Evolutionary conservation across 2,888 invertebrate species (phyloP).

Genomic region (Agonum fuliginosum): DNA sequence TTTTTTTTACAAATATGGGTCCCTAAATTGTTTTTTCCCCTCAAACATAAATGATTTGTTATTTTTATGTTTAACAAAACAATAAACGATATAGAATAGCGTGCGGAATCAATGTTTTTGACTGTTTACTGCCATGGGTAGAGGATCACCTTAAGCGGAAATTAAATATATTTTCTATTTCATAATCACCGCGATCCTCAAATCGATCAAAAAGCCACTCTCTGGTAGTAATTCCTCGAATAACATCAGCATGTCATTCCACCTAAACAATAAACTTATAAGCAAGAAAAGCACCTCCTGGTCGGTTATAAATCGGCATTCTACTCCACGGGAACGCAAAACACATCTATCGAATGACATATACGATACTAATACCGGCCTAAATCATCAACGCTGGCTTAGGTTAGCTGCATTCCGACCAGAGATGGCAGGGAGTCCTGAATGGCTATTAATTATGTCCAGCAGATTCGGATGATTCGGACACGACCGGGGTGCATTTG

Average conservation of each 20-base stretch:
- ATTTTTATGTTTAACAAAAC: no score
- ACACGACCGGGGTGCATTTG: no score
- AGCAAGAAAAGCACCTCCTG: slow-evolving; percentile 25
- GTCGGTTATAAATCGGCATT: slow-evolving; percentile 34
- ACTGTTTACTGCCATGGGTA: no score
- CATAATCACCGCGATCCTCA: no score
- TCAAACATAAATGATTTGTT: no score
- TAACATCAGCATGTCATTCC: slow-evolving; percentile 40
- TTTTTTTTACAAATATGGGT: no score
- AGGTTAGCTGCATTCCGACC: slow-evolving; percentile 34
- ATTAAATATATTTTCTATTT: no score
- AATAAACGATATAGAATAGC: no score
- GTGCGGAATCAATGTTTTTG: no score
- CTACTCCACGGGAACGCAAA: slow-evolving; percentile 49
- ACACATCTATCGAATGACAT: slow-evolving; percentile 59
- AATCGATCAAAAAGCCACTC: slow-evolving; percentile 10
- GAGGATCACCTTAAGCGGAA: no score
- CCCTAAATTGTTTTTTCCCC: no score
- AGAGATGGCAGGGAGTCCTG: slow-evolving; percentile 49
- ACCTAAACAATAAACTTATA: slow-evolving; percentile 22
- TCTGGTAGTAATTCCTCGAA: slow-evolving; percentile 43
- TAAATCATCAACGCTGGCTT: slow-evolving; percentile 48
- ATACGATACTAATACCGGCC: slow-evolving; percentile 57
- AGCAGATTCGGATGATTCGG: not conserved
- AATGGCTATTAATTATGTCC: slow-evolving; percentile 50